Evolutionary conservation across 2,797 vertebrate species (phyloP), one percentile per base, ranked within the genome.

Genomic region (Helostoma temminkii): DNA sequence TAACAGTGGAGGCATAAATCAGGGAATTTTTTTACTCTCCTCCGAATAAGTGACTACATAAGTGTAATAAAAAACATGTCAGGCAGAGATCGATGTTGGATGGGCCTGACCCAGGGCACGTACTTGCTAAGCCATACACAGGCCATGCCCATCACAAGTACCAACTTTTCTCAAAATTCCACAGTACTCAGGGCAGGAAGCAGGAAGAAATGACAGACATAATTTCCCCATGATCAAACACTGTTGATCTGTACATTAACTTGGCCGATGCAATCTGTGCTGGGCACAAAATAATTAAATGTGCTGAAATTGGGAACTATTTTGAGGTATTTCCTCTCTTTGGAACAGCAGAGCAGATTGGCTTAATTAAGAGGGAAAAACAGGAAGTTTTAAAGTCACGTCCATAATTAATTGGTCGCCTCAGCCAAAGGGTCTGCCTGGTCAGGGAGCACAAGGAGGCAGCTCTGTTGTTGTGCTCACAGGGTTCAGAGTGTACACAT

Each of bases 341-440:
- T 83, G 81, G 92, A 85, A 87, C 56, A 57, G 74, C 80, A 3
- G 81, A 73, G 83, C 82, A 91, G 93, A 94, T 94, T 93, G 92
- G 88, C 91, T 89, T 94, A 94, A 95, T 95, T 94, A 93, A 93
- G 81, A 89, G 86, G 85, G 90, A 85, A 93, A 93, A 94, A 95
- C 94, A 95, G 94, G 94, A 95, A 94, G 93, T 94, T 90, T 94
- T 94, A 93, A 91, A 94, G 92, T 93, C 93, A 90, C 54, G 66
- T 91, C 90, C 88, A 86, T 94, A 95, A 95, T 95, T 94, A 94
- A 95, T 95, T 93, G 93, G 91, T 86, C 30, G 88, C 72, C 87
- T 82, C 88, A 85, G 91, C 90, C 89, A 88, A 91, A 88, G 83
- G 89, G 92, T 92, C 85, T 87, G 84, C 82, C 54, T 87, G 91